Base-by-base conservation (phyloP, 2,113 vertebrate genomes). In the Microtus ochrogaster region DNA sequence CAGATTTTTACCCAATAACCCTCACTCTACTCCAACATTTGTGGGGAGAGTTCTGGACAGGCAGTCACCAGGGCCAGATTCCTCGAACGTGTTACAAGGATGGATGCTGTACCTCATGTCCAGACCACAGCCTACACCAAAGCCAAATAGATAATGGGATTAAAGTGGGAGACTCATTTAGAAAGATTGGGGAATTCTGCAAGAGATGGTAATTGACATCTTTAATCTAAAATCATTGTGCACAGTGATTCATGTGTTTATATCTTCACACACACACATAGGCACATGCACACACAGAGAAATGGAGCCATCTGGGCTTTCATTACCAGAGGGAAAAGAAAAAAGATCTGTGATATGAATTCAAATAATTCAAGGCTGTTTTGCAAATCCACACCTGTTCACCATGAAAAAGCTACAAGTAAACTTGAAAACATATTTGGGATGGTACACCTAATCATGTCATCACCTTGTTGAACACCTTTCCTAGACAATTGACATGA, bases 351-450 rank as follows among this genome's bases (percentile, higher is more conserved):
- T 94, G 58, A 63, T n/a, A 47, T 68, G 22, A 92, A 76, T 82
- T 94, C 78, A 89, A 41, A 58, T 94, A 39, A 70, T 91, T 88
- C 90, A 72, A 41, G 47, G n/a, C 30, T 87, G 11, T 49, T 78
- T 30, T 96, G 76, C 58, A 87, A 83, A 92, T 83, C 74, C 0
- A 39, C 11, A 66, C 30, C 2, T 89, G 73, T 61, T 24, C 3
- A 65, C 39, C 10, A 19, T 76, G 82, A 7, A 44, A 61, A 30
- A 66, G 4, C 28, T 36, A 22, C 14, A 19, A 61, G 33, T 66
- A 47, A 66, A 47, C 22, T 61, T 70, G 24, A 47, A 76, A 58
- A 2, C 49, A 47, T 68, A 76, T 55, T 74, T 87, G 65, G 44
- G 11, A 33, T 63, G 16, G 16, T 24, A 17, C 21, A 9, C 16